These are phyloP conservation scores for Vesta saturnalis DNA, from an alignment of 2,888 invertebrate species.

Conservation along the genomic window DNA sequence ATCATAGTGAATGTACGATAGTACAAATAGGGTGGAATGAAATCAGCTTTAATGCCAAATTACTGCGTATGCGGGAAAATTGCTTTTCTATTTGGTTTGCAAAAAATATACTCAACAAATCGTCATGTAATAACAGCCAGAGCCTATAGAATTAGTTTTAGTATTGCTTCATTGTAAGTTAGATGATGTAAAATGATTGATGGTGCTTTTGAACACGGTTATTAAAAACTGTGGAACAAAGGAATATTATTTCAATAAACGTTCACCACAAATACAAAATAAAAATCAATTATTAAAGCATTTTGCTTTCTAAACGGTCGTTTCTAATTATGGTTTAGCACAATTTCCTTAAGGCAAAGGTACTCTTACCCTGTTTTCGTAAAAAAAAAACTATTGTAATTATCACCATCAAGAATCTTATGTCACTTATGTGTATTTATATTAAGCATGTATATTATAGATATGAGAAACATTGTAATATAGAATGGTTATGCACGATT, in stretches of 20 bases:
- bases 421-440: no score
- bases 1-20: conserved; percentile 5
- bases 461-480: no score
- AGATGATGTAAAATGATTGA: background rate
- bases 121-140: background rate
- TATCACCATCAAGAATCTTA: no score
- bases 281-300: no score
- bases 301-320: no score
- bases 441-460: no score
- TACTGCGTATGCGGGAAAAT: background rate
- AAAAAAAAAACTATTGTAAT: no score
- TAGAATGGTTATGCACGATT: no score
- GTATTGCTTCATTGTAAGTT: background rate
- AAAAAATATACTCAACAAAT: background rate
- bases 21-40: conserved; percentile 1
- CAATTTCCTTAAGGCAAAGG: no score
- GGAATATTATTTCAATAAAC: background rate
- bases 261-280: no score
- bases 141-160: conserved; percentile 1
- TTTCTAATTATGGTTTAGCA: no score
- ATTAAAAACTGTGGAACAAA: background rate
- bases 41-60: conserved; percentile 7
- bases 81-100: background rate
- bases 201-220: background rate
- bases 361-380: no score